Evolutionary conservation across 2,113 vertebrate species (phyloP).

Genomic region (Nycticebus coucang): DNA sequence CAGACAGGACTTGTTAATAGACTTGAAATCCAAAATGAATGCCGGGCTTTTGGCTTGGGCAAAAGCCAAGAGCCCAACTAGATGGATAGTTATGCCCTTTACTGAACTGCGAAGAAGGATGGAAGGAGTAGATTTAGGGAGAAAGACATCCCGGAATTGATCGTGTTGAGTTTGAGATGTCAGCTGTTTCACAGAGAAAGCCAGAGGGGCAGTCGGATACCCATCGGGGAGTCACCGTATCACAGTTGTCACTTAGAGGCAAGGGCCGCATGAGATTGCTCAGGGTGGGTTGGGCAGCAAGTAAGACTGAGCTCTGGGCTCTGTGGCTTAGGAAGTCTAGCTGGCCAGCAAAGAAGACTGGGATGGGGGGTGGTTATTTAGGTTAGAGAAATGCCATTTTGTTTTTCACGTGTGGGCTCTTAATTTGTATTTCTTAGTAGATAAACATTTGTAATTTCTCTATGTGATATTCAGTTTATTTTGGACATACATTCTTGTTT

Average conservation of each 20-base stretch:
- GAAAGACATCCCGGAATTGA: background rate
- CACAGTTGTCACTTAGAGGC: background rate
- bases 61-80: too few species aligned
- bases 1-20: background rate
- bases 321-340: background rate
- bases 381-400: background rate
- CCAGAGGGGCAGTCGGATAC: background rate
- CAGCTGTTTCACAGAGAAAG: constrained; percentile 6
- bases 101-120: background rate
- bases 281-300: too few species aligned
- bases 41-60: background rate
- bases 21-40: background rate
- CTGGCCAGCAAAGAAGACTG: background rate
- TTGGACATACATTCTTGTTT: background rate
- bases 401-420: background rate
- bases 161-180: background rate
- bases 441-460: background rate
- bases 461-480: background rate
- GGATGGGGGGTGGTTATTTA: background rate
- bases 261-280: background rate
- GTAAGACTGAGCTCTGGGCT: background rate
- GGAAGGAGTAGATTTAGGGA: background rate
- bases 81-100: background rate
- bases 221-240: background rate
- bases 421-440: background rate